Conservation (phyloP, 2,888 invertebrate genomes). For the Caenorhabditis sulstoni region DNA sequence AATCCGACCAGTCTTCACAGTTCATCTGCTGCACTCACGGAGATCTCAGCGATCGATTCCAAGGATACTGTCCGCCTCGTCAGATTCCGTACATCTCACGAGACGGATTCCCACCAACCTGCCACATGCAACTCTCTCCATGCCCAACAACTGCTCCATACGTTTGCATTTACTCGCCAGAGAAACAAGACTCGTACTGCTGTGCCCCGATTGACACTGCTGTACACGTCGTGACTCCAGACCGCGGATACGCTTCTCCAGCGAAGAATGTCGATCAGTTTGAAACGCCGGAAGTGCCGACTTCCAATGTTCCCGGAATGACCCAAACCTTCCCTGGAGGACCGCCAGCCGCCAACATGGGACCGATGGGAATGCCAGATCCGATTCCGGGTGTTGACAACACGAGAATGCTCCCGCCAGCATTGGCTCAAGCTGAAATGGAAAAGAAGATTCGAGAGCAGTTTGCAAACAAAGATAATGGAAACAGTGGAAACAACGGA, state of each 20-base stretch:
- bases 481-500: slow-evolving; percentile 29
- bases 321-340: slow-evolving; percentile 65
- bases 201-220: slow-evolving; percentile 80
- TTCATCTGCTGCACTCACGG: slow-evolving; percentile 75
- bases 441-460: slow-evolving; percentile 54
- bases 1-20: slow-evolving; percentile 67
- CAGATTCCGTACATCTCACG: slow-evolving; percentile 77
- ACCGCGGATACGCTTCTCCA: slow-evolving; percentile 59
- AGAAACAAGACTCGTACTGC: slow-evolving; percentile 79
- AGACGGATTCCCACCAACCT: slow-evolving; percentile 75
- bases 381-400: slow-evolving; percentile 67
- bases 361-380: slow-evolving; percentile 62
- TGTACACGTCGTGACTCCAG: slow-evolving; percentile 61
- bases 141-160: slow-evolving; percentile 79
- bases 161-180: slow-evolving; percentile 79
- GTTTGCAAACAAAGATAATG: slow-evolving; percentile 31
- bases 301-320: slow-evolving; percentile 59
- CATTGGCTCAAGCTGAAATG: slow-evolving; percentile 57
- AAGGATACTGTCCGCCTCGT: slow-evolving; percentile 78
- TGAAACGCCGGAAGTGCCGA: slow-evolving; percentile 38
- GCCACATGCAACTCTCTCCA: slow-evolving; percentile 79
- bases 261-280: slow-evolving; percentile 43
- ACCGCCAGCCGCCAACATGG: slow-evolving; percentile 54
- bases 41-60: slow-evolving; percentile 70
- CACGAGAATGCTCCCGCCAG: slow-evolving; percentile 58